Percentiles rank a stretch among this genome's conserved stretches.
These are phyloP conservation scores for Acleris sparsana DNA, from an alignment of 2,888 invertebrate species.

Conservation along the genomic window DNA sequence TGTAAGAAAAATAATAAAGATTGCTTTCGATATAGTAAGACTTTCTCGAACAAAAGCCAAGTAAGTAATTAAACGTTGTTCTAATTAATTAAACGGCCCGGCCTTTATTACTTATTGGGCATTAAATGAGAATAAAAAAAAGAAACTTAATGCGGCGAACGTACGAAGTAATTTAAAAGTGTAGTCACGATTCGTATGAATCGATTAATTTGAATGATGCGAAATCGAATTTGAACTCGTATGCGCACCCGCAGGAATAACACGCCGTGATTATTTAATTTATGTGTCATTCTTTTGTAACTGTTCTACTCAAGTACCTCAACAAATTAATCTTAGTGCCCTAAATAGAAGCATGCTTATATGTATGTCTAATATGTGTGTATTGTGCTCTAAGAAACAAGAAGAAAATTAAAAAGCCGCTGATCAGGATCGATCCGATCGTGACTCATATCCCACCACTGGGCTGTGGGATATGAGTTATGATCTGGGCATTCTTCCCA, in stretches of 20 bases:
- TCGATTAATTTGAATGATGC: slow-evolving; percentile 45
- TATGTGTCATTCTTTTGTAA: slow-evolving; percentile 30
- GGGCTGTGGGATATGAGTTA: too few relatives aligned
- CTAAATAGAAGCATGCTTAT: neutral
- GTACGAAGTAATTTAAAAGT: slow-evolving; percentile 40
- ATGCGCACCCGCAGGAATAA: slow-evolving; percentile 18
- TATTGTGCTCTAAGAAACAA: too few relatives aligned
- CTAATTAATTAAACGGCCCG: slow-evolving; percentile 34
- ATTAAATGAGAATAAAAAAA: slow-evolving; percentile 37
- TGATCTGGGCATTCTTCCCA: too few relatives aligned
- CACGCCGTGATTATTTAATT: slow-evolving; percentile 24
- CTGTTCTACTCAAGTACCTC: slow-evolving; percentile 20
- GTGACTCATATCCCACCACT: too few relatives aligned
- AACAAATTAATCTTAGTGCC: slow-evolving; percentile 17
- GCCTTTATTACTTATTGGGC: slow-evolving; percentile 39
- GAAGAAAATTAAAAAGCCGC: too few relatives aligned
- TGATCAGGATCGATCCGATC: too few relatives aligned
- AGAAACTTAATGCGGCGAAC: slow-evolving; percentile 45
- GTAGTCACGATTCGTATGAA: slow-evolving; percentile 47
- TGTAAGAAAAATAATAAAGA: neutral
- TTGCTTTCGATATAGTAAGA: slow-evolving; percentile 14
- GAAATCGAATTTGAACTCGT: slow-evolving; percentile 37
- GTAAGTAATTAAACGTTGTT: slow-evolving; percentile 16
- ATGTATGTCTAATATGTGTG: too few relatives aligned
- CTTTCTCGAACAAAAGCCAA: slow-evolving; percentile 20